Base-by-base conservation (phyloP, 92 coral and sea anemone species). In the Epizoanthus illoricatus region DNA sequence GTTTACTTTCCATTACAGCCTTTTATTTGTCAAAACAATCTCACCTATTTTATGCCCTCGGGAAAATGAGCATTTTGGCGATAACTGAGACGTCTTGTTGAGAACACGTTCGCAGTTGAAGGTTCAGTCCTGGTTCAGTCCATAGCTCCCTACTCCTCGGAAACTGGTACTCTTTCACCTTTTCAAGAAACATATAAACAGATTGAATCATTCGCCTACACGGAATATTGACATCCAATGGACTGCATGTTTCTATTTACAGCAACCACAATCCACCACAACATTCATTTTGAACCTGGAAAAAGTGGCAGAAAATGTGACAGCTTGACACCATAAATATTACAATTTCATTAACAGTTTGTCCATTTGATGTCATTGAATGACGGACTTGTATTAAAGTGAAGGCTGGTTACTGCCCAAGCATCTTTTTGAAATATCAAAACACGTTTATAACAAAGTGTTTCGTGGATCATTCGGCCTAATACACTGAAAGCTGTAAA, bases 1-100 rank as follows among this genome's bases (percentile, higher is more conserved):
- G 82, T 78, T 78, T 78, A 33, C 82, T 78, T 78, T 78, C 28
- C 57, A 61, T 78, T 78, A 78, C 58, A 20, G 21, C 39, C 71
- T 63, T 78, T 23, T 43, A 43, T 64, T 21, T 62, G 71, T n/a
- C 33, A 40, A 62, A 76, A 40, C 69, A 76, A 76, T 42, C 42
- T 21, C 17, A 17, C 71, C 7, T 63, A 40, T 45, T 42, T 52
- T 45, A 41, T 63, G 82, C 71, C 82, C 82, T 59, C 18, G 54
- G 81, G 69, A 40, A 59, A 62, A 19, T 8, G 43, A 78, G 59
- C 41, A 78, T 19, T 78, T 78, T 47, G 70, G 70, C 71, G 66
- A 61, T 64, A 49, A 21, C 57, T 78, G 52, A 39, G 72, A 68
- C 39, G 72, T 39, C 42, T 68, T 4, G 45, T 43, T 39, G 16